Evolutionary conservation across 2,888 invertebrate species (phyloP).

Genomic region (Alcis repandata): DNA sequence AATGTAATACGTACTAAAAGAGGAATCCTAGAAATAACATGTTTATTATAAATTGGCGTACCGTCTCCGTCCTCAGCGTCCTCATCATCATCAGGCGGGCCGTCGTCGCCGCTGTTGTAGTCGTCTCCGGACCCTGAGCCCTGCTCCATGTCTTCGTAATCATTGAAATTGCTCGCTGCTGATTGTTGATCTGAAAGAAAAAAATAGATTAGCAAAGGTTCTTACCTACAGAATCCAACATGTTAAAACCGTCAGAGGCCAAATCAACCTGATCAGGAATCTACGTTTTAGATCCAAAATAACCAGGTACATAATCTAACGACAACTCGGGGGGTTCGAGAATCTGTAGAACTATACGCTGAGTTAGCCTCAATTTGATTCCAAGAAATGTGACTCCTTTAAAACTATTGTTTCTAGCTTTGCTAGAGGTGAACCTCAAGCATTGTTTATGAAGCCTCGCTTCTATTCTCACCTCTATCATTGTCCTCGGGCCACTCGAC

Average conservation of each 20-base stretch:
- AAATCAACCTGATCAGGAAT: too few species aligned
- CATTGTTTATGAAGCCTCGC: not conserved
- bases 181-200: constrained; percentile 78
- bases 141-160: constrained; percentile 70
- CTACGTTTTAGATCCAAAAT: too few species aligned
- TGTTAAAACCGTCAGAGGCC: too few species aligned
- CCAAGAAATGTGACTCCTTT: too few species aligned
- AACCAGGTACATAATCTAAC: too few species aligned
- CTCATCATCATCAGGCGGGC: constrained; percentile 76
- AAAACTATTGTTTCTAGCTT: too few species aligned
- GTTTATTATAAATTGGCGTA: constrained; percentile 33
- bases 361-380: too few species aligned
- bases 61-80: constrained; percentile 63
- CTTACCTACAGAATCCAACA: not conserved
- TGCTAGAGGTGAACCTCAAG: not conserved
- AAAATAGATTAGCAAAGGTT: not conserved
- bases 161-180: constrained; percentile 47
- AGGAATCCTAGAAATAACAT: too few species aligned
- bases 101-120: constrained; percentile 84
- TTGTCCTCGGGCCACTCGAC: constrained; percentile 92
- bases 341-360: too few species aligned
- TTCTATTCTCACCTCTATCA: constrained; percentile 50
- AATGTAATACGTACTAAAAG: too few species aligned
- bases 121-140: constrained; percentile 92
- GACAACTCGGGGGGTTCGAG: too few species aligned